Conservation (phyloP, 2,888 invertebrate species). For the Agrotis puta region DNA sequence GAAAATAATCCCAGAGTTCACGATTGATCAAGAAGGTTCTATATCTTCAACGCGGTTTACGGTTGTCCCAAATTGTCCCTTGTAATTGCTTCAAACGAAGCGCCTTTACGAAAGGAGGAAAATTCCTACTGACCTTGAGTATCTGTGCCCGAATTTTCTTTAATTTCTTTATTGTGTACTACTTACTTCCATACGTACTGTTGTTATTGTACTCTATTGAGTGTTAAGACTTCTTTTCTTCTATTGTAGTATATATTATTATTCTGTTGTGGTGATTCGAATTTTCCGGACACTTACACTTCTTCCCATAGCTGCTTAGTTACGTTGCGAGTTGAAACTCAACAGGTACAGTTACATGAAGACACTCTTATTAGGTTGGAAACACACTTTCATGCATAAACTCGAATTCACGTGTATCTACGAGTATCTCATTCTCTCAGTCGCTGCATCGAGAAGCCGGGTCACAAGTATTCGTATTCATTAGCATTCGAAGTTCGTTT, state of each 20-base stretch:
- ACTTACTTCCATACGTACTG: background rate
- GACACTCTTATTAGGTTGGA: no score
- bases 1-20: conserved; percentile 53
- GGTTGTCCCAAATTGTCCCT: conserved; percentile 63
- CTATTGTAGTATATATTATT: background rate
- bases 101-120: conserved; percentile 54
- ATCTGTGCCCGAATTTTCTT: conserved; percentile 34
- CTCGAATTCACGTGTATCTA: no score
- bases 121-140: conserved; percentile 59
- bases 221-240: background rate
- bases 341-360: no score
- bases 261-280: no score
- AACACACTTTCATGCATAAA: no score
- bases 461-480: no score
- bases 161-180: conserved; percentile 15
- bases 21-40: conserved; percentile 46
- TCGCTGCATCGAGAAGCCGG: no score
- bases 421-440: no score
- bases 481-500: no score
- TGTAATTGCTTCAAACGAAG: conserved; percentile 68
- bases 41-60: conserved; percentile 67
- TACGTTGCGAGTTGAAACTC: no score
- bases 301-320: no score
- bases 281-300: no score
- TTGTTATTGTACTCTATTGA: background rate